These are phyloP conservation scores for Mythimna pallens DNA, from an alignment of 2,888 invertebrate genomes.

Conservation along the genomic window DNA sequence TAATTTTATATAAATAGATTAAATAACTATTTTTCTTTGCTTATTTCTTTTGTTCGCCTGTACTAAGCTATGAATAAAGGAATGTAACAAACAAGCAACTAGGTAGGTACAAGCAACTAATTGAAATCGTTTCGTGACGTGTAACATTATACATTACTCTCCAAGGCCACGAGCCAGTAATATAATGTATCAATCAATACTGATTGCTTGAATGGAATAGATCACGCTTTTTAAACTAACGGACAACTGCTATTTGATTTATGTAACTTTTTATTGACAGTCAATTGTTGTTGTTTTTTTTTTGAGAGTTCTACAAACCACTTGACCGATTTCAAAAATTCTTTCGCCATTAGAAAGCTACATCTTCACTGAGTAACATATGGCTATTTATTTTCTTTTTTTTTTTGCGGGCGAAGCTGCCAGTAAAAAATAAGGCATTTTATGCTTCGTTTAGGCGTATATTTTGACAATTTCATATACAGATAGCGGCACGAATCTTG, in stretches of 20 bases:
- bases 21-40: too few species aligned
- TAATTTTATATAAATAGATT: too few species aligned
- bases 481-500: too few species aligned
- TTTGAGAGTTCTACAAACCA: too few species aligned
- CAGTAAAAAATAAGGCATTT: too few species aligned
- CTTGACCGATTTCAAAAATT: too few species aligned
- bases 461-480: too few species aligned
- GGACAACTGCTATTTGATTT: not conserved
- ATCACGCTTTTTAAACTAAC: slow-evolving; percentile 13
- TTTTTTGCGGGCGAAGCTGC: too few species aligned
- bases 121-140: slow-evolving; percentile 33
- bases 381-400: too few species aligned
- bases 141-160: slow-evolving; percentile 2
- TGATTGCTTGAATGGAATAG: slow-evolving; percentile 40
- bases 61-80: not conserved
- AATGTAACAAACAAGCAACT: slow-evolving; percentile 4
- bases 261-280: not conserved
- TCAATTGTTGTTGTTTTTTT: not conserved
- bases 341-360: too few species aligned
- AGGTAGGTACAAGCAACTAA: slow-evolving; percentile 1
- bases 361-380: too few species aligned
- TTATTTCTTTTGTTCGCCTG: not conserved
- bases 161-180: slow-evolving; percentile 29
- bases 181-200: slow-evolving; percentile 51
- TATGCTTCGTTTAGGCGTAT: too few species aligned